A percentile compares a stretch with the other conserved stretches of the same genome.
Evolutionary conservation across 2,797 vertebrate species (phyloP).

Genomic region (Nasua narica): DNA sequence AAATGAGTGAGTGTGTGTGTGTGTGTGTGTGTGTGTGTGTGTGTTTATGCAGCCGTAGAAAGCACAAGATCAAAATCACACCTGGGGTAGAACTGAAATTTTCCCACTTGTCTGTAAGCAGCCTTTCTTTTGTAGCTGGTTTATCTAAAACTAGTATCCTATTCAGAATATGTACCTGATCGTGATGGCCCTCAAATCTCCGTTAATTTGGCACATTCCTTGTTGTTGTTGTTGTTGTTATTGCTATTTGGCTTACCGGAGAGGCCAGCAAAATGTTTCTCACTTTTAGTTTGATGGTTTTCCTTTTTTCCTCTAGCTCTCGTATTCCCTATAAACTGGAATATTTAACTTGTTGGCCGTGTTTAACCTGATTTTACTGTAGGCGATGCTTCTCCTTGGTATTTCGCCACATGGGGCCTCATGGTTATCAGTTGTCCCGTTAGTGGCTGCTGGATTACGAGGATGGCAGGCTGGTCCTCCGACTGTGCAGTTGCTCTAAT

Average conservation of each 20-base stretch:
- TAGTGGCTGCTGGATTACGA: background rate
- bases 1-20: background rate
- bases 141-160: background rate
- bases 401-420: background rate
- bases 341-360: background rate
- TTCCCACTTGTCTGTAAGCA: background rate
- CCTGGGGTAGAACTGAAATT: background rate
- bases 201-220: background rate
- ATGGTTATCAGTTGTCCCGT: rapidly evolving
- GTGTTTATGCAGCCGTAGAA: background rate
- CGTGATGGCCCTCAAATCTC: background rate
- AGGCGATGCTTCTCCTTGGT: background rate
- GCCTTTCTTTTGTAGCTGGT: background rate
- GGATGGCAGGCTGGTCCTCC: background rate
- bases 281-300: background rate
- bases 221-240: background rate
- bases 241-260: background rate
- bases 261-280: background rate
- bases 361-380: background rate
- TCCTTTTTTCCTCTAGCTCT: background rate
- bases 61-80: background rate
- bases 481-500: background rate
- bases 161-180: background rate
- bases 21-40: background rate
- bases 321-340: background rate